Conservation (phyloP, 1,140 invertebrate genomes). For the Ips nitidus region DNA sequence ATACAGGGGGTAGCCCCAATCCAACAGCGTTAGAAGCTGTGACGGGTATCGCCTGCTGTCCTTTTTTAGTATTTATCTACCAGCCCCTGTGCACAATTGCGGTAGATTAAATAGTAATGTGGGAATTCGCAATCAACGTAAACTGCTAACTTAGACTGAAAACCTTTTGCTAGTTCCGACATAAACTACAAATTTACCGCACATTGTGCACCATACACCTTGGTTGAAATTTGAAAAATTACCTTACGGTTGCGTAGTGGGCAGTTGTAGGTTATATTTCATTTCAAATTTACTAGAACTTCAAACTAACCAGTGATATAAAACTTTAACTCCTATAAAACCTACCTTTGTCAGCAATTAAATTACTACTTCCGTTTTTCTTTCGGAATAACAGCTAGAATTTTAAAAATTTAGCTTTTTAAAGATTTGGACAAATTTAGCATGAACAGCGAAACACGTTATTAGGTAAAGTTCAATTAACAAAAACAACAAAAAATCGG, state of each 20-base stretch:
- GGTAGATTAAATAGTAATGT: slow-evolving; percentile 9
- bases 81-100: slow-evolving; percentile 36
- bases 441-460: too few relatives aligned
- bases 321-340: background rate
- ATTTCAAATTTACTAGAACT: background rate
- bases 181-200: too few relatives aligned
- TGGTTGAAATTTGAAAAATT: slow-evolving; percentile 28
- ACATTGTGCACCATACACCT: slow-evolving; percentile 26
- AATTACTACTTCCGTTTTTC: slow-evolving; percentile 16
- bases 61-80: slow-evolving; percentile 34
- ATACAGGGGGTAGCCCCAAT: slow-evolving; percentile 48
- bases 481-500: too few relatives aligned
- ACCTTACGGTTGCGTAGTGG: slow-evolving; percentile 26
- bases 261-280: slow-evolving; percentile 1
- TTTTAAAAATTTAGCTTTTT: slow-evolving; percentile 17
- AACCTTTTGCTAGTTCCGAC: too few relatives aligned
- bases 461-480: too few relatives aligned
- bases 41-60: slow-evolving; percentile 47
- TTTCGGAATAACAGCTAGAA: slow-evolving; percentile 26
- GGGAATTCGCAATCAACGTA: too few relatives aligned
- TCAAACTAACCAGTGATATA: background rate
- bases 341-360: slow-evolving; percentile 29
- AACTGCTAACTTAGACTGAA: too few relatives aligned
- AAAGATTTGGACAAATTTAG: slow-evolving; percentile 4
- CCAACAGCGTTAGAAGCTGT: slow-evolving; percentile 47